phyloP scores from a whole-genome alignment of 2,888 invertebrate genomes.

The Brachypterus glaber region DNA sequence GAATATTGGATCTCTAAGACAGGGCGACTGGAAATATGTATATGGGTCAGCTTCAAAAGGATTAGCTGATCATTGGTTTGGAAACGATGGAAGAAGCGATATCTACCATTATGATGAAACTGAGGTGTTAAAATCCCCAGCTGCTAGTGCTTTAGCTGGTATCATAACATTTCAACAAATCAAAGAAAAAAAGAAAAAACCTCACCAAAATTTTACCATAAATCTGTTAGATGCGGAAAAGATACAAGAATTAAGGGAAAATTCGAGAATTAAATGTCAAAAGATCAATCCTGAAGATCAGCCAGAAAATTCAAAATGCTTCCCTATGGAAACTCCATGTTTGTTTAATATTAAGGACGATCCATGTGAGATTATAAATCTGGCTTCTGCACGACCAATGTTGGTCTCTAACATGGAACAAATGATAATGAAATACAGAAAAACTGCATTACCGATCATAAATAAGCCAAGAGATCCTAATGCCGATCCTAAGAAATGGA shows the following conservation, averaged over 20 bases:
- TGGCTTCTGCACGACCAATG: conserved; percentile 37
- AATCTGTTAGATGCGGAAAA: conserved; percentile 24
- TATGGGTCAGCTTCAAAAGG: conserved; percentile 44
- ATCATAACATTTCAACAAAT: conserved; percentile 43
- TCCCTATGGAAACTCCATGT: conserved; percentile 39
- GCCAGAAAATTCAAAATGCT: conserved; percentile 28
- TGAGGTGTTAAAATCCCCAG: conserved; percentile 40
- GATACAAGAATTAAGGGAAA: conserved; percentile 26
- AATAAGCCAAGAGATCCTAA: conserved; percentile 41
- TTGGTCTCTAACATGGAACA: conserved; percentile 40
- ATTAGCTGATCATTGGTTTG: conserved; percentile 40
- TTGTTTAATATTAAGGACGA: conserved; percentile 43
- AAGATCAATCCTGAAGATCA: conserved; percentile 25
- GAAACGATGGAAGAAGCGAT: conserved; percentile 37
- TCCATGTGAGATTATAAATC: conserved; percentile 46
- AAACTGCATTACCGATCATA: conserved; percentile 38
- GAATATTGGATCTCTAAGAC: conserved; percentile 49
- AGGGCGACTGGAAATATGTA: conserved; percentile 54
- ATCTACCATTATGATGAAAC: conserved; percentile 39
- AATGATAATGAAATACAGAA: conserved; percentile 38
- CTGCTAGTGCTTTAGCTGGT: conserved; percentile 42
- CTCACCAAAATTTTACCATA: conserved; percentile 19
- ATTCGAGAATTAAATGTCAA: conserved; percentile 31
- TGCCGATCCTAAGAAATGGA: conserved; percentile 46
- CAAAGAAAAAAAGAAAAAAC: conserved; percentile 30